phyloP scores from a whole-genome alignment of 2,888 invertebrate genomes.

The Mayetiola destructor region DNA sequence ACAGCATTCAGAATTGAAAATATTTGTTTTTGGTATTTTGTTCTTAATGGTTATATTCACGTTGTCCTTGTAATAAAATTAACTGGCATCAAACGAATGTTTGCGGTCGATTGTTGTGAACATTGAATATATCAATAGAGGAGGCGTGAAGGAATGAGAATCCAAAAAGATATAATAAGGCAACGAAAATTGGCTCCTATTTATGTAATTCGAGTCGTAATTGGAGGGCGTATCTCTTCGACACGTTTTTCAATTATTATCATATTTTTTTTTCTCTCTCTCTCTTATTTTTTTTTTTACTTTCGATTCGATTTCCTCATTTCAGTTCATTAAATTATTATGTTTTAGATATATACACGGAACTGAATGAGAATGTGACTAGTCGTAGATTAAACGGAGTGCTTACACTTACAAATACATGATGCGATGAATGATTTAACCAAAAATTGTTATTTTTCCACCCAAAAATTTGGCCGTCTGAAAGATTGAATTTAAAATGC shows the following conservation, averaged over 20 bases:
- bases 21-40: background rate
- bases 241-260: slow-evolving; percentile 16
- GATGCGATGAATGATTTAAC: too few species aligned
- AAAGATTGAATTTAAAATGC: too few species aligned
- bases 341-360: too few species aligned
- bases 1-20: background rate
- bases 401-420: too few species aligned
- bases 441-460: too few species aligned
- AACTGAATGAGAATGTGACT: slow-evolving; percentile 17
- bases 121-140: background rate
- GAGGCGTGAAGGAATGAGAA: background rate
- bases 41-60: background rate
- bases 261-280: background rate
- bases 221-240: slow-evolving; percentile 17
- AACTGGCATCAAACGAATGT: background rate
- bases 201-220: slow-evolving; percentile 17
- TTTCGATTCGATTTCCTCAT: too few species aligned
- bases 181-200: background rate
- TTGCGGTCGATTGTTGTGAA: background rate
- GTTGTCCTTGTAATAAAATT: background rate
- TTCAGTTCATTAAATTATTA: too few species aligned
- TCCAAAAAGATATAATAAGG: background rate
- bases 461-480: too few species aligned
- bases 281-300: too few species aligned
- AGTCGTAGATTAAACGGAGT: slow-evolving; percentile 8